phyloP scores from a whole-genome alignment of 2,113 vertebrate genomes.

The Nesoenas mayeri region DNA sequence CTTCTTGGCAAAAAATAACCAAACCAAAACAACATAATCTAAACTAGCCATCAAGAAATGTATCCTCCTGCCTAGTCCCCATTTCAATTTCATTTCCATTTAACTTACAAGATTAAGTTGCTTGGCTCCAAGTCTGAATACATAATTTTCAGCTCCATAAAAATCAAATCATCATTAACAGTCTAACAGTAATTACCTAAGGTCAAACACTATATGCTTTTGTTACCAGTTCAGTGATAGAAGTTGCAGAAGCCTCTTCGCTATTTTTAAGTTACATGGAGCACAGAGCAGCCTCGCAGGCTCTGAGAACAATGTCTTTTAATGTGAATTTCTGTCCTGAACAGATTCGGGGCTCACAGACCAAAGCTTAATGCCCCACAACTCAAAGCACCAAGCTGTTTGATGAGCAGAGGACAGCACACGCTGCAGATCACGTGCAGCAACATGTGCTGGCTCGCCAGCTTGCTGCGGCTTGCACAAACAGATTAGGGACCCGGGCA shows the following conservation, averaged over 20 bases:
- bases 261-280: background rate
- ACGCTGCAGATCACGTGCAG: accelerated
- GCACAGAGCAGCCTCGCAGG: background rate
- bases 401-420: background rate
- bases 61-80: background rate
- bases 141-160: background rate
- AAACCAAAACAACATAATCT: background rate
- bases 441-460: background rate
- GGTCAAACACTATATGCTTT: background rate
- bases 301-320: background rate
- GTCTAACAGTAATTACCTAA: background rate
- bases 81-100: background rate
- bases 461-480: background rate
- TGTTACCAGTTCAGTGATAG: background rate
- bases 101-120: background rate
- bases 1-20: background rate
- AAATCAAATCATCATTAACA: background rate
- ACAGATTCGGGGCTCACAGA: background rate
- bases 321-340: background rate
- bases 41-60: background rate
- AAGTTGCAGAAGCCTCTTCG: background rate
- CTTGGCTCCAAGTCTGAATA: background rate
- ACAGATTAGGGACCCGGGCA: background rate
- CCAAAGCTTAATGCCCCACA: background rate
- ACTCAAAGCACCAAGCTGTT: background rate